Evolutionary conservation across 2,113 vertebrate species (phyloP).

Genomic region (Upupa epops): DNA sequence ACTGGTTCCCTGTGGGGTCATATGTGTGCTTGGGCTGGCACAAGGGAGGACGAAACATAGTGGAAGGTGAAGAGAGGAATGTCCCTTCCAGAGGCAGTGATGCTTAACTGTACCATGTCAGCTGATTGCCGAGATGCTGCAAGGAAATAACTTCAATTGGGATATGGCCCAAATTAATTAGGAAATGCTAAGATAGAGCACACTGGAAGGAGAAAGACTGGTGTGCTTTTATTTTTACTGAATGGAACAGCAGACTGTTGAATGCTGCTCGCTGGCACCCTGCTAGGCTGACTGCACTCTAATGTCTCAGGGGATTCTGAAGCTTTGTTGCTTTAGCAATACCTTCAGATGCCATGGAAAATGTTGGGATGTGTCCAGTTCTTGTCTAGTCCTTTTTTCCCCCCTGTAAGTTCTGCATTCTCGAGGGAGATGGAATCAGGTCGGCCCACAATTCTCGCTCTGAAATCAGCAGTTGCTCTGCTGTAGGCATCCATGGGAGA

Average conservation of each 20-base stretch:
- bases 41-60: background rate
- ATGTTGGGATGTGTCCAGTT: background rate
- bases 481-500: background rate
- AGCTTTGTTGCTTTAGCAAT: background rate
- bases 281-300: background rate
- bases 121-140: background rate
- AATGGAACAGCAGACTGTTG: rapidly evolving
- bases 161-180: background rate
- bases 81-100: background rate
- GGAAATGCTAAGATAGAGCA: background rate
- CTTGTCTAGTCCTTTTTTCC: background rate
- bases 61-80: background rate
- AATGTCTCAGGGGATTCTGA: background rate
- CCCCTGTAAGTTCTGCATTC: background rate
- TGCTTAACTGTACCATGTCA: background rate
- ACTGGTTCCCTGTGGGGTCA: background rate
- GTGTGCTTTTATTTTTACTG: background rate
- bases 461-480: background rate
- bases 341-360: background rate
- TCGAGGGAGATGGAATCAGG: background rate
- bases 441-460: background rate
- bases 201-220: background rate
- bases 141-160: background rate
- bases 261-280: background rate
- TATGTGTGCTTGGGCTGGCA: background rate